phyloP scores from a whole-genome alignment of 2,113 vertebrate species.

The Nibea coibor region DNA sequence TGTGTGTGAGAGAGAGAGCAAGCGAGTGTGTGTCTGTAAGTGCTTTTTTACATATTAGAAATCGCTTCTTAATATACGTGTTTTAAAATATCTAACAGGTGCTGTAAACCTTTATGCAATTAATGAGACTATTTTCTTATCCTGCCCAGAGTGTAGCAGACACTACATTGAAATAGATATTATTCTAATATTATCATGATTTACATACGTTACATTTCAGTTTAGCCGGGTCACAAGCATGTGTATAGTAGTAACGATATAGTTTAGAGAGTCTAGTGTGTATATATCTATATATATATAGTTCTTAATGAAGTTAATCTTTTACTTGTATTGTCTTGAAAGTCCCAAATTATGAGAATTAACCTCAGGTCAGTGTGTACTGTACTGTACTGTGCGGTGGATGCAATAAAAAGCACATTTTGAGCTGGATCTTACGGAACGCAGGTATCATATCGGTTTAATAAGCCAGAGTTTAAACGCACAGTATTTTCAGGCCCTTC shows the following conservation, averaged over 20 bases:
- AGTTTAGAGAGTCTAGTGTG: slow-evolving; percentile 50
- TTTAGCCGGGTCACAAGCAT: slow-evolving; percentile 41
- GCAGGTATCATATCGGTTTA: slow-evolving; percentile 35
- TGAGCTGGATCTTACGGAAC: slow-evolving; percentile 30
- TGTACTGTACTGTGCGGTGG: slow-evolving; percentile 57
- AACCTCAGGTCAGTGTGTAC: slow-evolving; percentile 67
- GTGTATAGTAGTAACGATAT: slow-evolving; percentile 40
- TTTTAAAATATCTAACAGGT: slow-evolving; percentile 53
- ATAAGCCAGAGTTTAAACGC: slow-evolving; percentile 31
- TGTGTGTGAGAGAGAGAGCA: not conserved
- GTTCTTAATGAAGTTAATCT: slow-evolving; percentile 55
- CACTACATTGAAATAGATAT: slow-evolving; percentile 40
- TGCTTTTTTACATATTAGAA: not conserved
- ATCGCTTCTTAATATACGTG: slow-evolving; percentile 42
- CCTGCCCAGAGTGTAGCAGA: slow-evolving; percentile 36
- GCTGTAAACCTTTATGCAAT: slow-evolving; percentile 73
- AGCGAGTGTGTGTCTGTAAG: not conserved
- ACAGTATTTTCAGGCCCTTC: slow-evolving; percentile 2
- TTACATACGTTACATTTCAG: slow-evolving; percentile 36
- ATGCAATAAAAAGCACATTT: slow-evolving; percentile 62
- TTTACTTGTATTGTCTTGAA: slow-evolving; percentile 44
- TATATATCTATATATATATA: slow-evolving; percentile 15
- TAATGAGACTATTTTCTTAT: slow-evolving; percentile 70
- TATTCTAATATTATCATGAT: slow-evolving; percentile 55
- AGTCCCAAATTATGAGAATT: slow-evolving; percentile 52